Evolutionary conservation across 2,797 vertebrate genomes (phyloP).

Genomic region (Tauraco hartlaubi): DNA sequence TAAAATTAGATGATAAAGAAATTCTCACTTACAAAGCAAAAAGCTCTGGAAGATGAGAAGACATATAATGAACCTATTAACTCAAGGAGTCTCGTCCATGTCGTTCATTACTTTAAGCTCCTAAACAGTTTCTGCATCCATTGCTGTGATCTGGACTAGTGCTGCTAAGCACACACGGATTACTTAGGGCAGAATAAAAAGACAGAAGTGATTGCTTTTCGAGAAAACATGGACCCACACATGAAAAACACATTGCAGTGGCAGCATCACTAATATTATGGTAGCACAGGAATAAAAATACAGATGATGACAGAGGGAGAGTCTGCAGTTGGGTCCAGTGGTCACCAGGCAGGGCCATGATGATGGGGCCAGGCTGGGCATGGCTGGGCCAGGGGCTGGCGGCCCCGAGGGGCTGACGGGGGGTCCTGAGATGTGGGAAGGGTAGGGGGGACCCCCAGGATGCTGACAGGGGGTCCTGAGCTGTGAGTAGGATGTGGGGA

Average conservation of each 20-base stretch:
- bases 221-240: background rate
- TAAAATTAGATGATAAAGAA: background rate
- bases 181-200: background rate
- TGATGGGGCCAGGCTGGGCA: background rate
- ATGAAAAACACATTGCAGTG: background rate
- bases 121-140: background rate
- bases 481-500: background rate
- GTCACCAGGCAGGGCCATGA: fast-evolving
- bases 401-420: fast-evolving
- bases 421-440: background rate
- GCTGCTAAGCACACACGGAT: background rate
- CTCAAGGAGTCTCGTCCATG: background rate
- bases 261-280: background rate
- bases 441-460: no score
- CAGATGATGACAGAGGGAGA: background rate
- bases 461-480: background rate
- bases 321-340: background rate
- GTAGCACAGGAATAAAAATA: background rate
- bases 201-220: background rate
- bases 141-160: background rate
- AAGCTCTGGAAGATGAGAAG: background rate
- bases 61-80: background rate
- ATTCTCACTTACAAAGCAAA: background rate
- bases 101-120: background rate
- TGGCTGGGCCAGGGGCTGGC: background rate